Percentiles rank a stretch among this genome's conserved stretches.
These are phyloP conservation scores for Mellilla xanthometata DNA, from an alignment of 2,888 invertebrate genomes.

Conservation along the genomic window DNA sequence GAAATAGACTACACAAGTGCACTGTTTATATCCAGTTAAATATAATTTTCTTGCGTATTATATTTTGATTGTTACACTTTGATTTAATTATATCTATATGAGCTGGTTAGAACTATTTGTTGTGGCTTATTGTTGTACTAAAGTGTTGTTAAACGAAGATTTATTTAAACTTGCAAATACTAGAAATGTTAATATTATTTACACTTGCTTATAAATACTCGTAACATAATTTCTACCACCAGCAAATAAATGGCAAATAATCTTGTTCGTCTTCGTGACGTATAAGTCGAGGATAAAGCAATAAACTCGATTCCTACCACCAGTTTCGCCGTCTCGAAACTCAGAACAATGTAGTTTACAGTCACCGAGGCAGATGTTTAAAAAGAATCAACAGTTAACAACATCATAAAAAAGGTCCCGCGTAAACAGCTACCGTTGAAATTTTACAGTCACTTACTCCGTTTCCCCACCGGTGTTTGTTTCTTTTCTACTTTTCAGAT, in stretches of 20 bases:
- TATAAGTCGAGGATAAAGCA: conserved; percentile 31
- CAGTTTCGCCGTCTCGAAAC: conserved; percentile 57
- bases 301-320: conserved; percentile 41
- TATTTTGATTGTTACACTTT: too few relatives aligned
- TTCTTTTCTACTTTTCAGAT: conserved; percentile 42
- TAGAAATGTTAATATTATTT: too few relatives aligned
- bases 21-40: too few relatives aligned
- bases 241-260: conserved; percentile 2
- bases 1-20: too few relatives aligned
- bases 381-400: conserved; percentile 80
- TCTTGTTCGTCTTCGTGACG: conserved; percentile 4
- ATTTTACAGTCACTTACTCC: conserved; percentile 68
- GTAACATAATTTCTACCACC: too few relatives aligned
- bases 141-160: too few relatives aligned
- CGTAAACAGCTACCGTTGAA: conserved; percentile 75
- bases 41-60: too few relatives aligned
- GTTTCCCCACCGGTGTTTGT: conserved; percentile 14
- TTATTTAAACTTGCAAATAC: too few relatives aligned
- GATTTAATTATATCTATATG: too few relatives aligned
- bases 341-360: conserved; percentile 76
- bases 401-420: conserved; percentile 74
- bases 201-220: too few relatives aligned
- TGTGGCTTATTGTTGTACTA: too few relatives aligned
- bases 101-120: too few relatives aligned
- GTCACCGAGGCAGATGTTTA: conserved; percentile 75